Base-by-base conservation (phyloP, 2,888 invertebrate genomes). In the Sarcophaga carnaria region DNA sequence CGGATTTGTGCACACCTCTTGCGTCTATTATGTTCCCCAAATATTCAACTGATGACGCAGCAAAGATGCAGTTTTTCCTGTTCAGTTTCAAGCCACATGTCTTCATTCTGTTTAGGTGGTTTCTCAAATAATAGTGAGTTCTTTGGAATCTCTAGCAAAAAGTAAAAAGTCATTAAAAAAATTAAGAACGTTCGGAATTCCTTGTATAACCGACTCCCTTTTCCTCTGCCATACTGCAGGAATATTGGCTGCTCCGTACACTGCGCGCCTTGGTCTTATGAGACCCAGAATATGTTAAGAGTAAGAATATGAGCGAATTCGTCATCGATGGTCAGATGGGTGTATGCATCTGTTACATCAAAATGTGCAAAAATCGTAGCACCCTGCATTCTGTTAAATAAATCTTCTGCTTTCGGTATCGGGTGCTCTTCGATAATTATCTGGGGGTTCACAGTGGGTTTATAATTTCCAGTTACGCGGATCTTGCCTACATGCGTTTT, bases 201-300 rank as follows among this genome's bases (percentile, higher is more conserved):
- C 77, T 2, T 78, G 69, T 4, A 69, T 45, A 2, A 70, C 70
- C n/a, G 17, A 11, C 8, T 78, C 70, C 70, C 70, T 79, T 64
- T 64, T 80, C 54, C 72, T 66, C 27, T 83, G 82, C 82, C 86
- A 86, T 17, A 83, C 83, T 25, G 80, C 83, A 14, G 83, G 80
- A 27, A 86, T 82, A 72, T 86, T 82, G 20, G 82, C 71, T 27
- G 82, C 82, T 14, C 80, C 82, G 37, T 86, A 79, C 22, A 86
- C 77, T 4, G 83, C 80, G 17, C 80, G 76, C 20, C 14, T 80
- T 12, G 77, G 80, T 45, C 72, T 59, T 66, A 83, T 78, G 8
- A 83, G 63, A 2, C 72, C 83, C 11, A 77, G 83, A 1, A 6
- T 49, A 71, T 77, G 25, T 77, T 71, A 59, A 77, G 79, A 60